phyloP scores from a whole-genome alignment of 2,797 vertebrate genomes.

The Parauchenoglanis punctatus region DNA sequence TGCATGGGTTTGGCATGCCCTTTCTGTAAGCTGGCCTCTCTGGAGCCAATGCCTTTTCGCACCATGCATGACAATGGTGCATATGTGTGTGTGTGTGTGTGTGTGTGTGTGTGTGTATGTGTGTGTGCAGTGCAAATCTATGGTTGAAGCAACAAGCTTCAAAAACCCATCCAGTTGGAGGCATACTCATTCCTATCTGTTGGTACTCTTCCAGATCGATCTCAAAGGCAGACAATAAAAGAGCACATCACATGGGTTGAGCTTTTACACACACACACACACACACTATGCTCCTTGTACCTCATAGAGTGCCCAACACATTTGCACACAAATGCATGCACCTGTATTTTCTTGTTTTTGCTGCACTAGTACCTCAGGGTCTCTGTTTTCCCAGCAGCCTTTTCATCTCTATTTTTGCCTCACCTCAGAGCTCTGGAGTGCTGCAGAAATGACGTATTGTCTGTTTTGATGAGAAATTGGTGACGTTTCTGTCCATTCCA shows the following conservation, averaged over 20 bases:
- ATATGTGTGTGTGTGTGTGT: constrained; percentile 26
- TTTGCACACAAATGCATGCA: constrained; percentile 31
- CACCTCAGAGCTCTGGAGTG: constrained; percentile 51
- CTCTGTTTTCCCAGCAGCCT: constrained; percentile 47
- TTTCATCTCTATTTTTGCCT: constrained; percentile 55
- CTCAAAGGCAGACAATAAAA: constrained; percentile 63
- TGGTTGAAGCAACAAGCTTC: constrained; percentile 57
- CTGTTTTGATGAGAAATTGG: constrained; percentile 46
- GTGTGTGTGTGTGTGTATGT: constrained; percentile 27
- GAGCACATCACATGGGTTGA: constrained; percentile 42
- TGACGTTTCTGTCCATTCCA: constrained; percentile 40
- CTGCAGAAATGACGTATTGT: constrained; percentile 39
- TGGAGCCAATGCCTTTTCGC: constrained; percentile 18
- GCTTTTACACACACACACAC: constrained; percentile 30
- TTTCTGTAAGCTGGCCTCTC: constrained; percentile 47
- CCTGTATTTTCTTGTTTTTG: constrained; percentile 40
- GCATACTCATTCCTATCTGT: constrained; percentile 75
- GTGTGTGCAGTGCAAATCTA: constrained; percentile 52
- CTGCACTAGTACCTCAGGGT: constrained; percentile 29
- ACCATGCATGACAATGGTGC: constrained; percentile 51
- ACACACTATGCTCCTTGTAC: background rate
- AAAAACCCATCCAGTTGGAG: constrained; percentile 65
- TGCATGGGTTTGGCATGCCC: constrained; percentile 51
- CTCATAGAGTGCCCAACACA: constrained; percentile 26
- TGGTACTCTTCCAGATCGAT: constrained; percentile 72